Evolutionary conservation across 2,888 invertebrate genomes (phyloP).

Genomic region (Sarcophaga subvicina): DNA sequence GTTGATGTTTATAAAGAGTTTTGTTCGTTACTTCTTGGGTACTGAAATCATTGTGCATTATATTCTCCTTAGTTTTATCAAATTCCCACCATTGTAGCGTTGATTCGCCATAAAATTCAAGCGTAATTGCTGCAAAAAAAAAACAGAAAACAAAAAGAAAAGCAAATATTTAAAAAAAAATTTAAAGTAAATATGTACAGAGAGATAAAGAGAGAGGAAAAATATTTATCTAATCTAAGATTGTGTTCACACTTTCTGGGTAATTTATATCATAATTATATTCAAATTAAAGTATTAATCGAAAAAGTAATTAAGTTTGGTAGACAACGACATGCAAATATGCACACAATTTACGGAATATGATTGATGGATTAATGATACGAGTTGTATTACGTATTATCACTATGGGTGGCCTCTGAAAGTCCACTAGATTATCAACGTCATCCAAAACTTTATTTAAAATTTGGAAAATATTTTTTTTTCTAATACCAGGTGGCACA

Average conservation of each 20-base stretch:
- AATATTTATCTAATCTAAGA: conserved; percentile 48
- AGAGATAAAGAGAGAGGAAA: not conserved
- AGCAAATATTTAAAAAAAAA: not conserved
- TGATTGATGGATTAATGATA: not conserved
- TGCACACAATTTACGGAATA: not conserved
- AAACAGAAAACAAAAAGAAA: not conserved
- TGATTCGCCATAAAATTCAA: conserved; percentile 63
- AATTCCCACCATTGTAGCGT: conserved; percentile 60
- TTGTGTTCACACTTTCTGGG: conserved; percentile 30
- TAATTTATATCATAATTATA: conserved; percentile 27
- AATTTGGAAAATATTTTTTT: too few relatives aligned
- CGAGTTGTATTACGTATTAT: too few relatives aligned
- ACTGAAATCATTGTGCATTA: conserved; percentile 63
- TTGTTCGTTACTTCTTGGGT: conserved; percentile 49
- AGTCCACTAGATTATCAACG: too few relatives aligned
- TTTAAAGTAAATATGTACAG: not conserved
- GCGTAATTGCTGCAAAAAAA: conserved; percentile 46
- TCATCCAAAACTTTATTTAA: too few relatives aligned
- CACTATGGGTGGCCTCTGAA: too few relatives aligned
- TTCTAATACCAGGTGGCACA: too few relatives aligned
- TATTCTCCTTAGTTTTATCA: conserved; percentile 54
- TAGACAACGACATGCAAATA: not conserved
- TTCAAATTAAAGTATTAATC: conserved; percentile 1
- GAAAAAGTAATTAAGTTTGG: not conserved
- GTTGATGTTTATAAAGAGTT: conserved; percentile 37